phyloP scores from a whole-genome alignment of 2,797 vertebrate genomes.

The Sebastes oblongus region DNA sequence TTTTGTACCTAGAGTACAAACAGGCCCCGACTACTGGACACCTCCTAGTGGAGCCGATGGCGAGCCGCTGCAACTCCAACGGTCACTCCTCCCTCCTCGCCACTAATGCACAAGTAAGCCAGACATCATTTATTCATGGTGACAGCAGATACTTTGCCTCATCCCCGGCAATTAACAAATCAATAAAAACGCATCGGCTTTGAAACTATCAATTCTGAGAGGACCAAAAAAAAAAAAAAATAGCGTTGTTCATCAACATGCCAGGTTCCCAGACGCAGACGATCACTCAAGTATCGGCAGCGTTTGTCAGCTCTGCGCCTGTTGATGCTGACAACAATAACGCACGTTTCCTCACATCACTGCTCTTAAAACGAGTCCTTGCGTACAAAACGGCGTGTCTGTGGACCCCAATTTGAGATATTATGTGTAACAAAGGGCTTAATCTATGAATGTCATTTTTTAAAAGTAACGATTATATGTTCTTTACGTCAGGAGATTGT shows the following conservation, averaged over 20 bases:
- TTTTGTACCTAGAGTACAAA: not conserved
- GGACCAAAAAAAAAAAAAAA: constrained; percentile 5
- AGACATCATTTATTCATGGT: constrained; percentile 80
- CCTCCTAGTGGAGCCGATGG: constrained; percentile 1
- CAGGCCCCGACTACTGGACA: not conserved
- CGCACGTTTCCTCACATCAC: constrained; percentile 37
- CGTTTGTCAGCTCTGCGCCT: constrained; percentile 63
- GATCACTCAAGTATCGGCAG: constrained; percentile 67
- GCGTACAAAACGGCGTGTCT: constrained; percentile 47
- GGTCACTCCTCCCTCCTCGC: constrained; percentile 53
- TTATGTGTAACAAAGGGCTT: constrained; percentile 17
- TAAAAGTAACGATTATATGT: constrained; percentile 1
- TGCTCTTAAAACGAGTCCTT: constrained; percentile 57
- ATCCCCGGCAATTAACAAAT: constrained; percentile 80
- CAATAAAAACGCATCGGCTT: constrained; percentile 77
- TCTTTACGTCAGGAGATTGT: constrained; percentile 32
- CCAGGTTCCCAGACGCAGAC: constrained; percentile 59
- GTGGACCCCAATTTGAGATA: not conserved
- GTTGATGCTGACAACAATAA: constrained; percentile 29
- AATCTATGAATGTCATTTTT: constrained; percentile 8
- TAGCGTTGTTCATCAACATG: constrained; percentile 72
- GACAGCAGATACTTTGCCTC: constrained; percentile 68
- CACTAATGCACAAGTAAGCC: constrained; percentile 68
- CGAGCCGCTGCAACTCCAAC: not conserved
- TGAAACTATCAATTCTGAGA: constrained; percentile 74